Evolutionary conservation across 2,888 invertebrate genomes (phyloP), one percentile per base, ranked within the genome.

Genomic region (Hydropsyche betteni): DNA sequence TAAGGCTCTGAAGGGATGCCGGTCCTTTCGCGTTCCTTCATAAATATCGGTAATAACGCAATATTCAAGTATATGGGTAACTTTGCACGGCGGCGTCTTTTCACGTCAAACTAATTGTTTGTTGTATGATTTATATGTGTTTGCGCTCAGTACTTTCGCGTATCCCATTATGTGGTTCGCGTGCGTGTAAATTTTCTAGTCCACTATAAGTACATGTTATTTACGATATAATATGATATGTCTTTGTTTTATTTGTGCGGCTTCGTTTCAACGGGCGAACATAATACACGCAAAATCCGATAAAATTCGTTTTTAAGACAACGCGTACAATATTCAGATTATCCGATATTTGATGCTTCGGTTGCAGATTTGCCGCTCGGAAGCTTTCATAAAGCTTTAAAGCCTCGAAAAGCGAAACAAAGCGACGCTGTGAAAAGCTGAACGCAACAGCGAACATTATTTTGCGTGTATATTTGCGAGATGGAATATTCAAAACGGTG

Each of bases 21-120:
- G 58, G 24, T 14, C 58, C 58, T 24, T 16, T 24, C 16, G 58
- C 58, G 16, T 58, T 24, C 58, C 24, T 58, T 58, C 58, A 58
- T 58, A 58, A 58, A 58, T 58, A 58, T 58, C 58, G 58, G 58
- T 58, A 58, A 58, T 58, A 16, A 58, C 58, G 58, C 24, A 24
- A 58, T 58, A 58, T 58, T 58, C 58, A 8, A 14, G 58, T 14
- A 16, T 44, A 16, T 24, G 58, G 58, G 8, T 16, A 58, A 24
- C 24, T 58, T 58, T 24, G 14, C 12, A 53, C 12, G 53, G 14
- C 53, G 58, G 24, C 58, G 58, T 58, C 58, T 58, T 58, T 58
- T 58, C 58, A 58, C 16, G 58, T 58, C 58, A 58, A 58, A 58
- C 58, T 58, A 58, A 58, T 58, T 58, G 58, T 58, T 58, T 58